These are phyloP conservation scores for Gnathonemus echidnorhynchus DNA, from an alignment of 2,113 vertebrate genomes.

Conservation along the genomic window DNA sequence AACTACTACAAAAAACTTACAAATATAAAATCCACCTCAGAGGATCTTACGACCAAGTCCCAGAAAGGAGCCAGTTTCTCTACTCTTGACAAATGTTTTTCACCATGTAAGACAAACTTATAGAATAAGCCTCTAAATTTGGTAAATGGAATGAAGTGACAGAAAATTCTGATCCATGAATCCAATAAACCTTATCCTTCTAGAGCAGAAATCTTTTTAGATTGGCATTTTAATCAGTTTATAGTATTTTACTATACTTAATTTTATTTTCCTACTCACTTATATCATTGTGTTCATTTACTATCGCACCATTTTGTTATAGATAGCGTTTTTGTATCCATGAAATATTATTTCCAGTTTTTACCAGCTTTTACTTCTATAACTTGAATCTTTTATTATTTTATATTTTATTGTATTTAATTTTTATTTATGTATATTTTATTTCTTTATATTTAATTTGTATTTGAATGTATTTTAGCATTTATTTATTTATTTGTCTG, in stretches of 20 bases:
- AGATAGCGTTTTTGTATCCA: background rate
- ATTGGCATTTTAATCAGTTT: too few relatives aligned
- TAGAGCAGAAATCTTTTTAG: too few relatives aligned
- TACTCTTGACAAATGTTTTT: background rate
- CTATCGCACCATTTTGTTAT: background rate
- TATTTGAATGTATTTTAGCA: background rate
- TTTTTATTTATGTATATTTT: background rate
- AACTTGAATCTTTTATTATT: background rate
- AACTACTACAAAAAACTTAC: background rate
- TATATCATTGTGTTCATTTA: too few relatives aligned
- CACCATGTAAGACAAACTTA: background rate
- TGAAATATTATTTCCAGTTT: background rate
- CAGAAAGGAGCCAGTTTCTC: background rate
- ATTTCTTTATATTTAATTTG: background rate
- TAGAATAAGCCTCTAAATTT: background rate
- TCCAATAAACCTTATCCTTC: background rate
- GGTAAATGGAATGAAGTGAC: background rate
- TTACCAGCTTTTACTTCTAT: background rate
- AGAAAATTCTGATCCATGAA: background rate
- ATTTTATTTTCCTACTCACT: too few relatives aligned
- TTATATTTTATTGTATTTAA: background rate
- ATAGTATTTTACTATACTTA: too few relatives aligned
- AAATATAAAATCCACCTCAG: background rate
- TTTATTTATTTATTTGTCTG: background rate
- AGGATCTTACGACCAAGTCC: background rate